Conservation (phyloP, 2,888 invertebrate genomes). For the Eupithecia exiguata region DNA sequence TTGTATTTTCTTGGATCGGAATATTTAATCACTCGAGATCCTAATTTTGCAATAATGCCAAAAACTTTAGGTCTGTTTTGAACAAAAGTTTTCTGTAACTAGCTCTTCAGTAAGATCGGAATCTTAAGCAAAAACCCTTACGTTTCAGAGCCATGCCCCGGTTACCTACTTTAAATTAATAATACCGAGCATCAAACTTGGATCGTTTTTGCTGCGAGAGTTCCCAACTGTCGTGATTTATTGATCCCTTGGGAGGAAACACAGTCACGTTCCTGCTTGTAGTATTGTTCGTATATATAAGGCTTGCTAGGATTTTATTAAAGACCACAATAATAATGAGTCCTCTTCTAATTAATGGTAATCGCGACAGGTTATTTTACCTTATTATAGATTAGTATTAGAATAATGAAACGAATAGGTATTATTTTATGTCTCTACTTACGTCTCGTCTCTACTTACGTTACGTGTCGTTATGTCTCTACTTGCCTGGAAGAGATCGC, state of each 20-base stretch:
- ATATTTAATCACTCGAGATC: neutral
- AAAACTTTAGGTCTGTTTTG: neutral
- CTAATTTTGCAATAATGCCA: neutral
- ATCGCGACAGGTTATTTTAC: neutral
- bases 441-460: no score
- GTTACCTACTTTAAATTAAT: constrained; percentile 20
- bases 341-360: neutral
- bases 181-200: constrained; percentile 22
- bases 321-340: neutral
- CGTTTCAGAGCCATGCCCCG: constrained; percentile 1
- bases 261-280: constrained; percentile 17
- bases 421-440: neutral
- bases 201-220: constrained; percentile 23
- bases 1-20: neutral
- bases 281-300: neutral
- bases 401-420: neutral
- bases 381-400: neutral
- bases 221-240: constrained; percentile 31
- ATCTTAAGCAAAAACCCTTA: neutral
- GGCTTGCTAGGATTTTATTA: neutral
- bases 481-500: no score
- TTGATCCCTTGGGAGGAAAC: constrained; percentile 31
- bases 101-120: neutral
- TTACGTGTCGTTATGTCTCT: no score
- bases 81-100: neutral